Percentiles rank a stretch among this genome's conserved stretches.
These are phyloP conservation scores for Zaprionus africanus DNA, from an alignment of 1,140 invertebrate genomes.

Conservation along the genomic window DNA sequence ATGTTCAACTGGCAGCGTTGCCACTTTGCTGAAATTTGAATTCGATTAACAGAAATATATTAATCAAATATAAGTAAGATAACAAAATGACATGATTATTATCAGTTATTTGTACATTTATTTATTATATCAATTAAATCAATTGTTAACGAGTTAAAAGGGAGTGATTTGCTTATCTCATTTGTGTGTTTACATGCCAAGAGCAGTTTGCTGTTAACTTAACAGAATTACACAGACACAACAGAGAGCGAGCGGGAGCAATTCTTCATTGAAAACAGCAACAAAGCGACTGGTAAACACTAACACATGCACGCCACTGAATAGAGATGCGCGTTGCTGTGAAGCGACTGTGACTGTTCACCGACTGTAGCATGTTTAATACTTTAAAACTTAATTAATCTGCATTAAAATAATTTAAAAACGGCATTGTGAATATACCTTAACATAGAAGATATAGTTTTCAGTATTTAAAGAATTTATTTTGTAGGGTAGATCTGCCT, in stretches of 20 bases:
- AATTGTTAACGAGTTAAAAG: neutral
- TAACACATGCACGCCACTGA: constrained; percentile 13
- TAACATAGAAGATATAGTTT: neutral
- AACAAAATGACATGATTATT: neutral
- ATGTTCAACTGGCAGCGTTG: constrained; percentile 32
- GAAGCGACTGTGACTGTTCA: constrained; percentile 14
- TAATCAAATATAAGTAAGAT: neutral
- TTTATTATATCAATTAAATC: neutral
- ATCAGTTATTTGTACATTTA: neutral
- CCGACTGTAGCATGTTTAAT: neutral
- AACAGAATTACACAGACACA: constrained; percentile 34
- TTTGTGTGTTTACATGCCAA: constrained; percentile 14
- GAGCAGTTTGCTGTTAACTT: constrained; percentile 35
- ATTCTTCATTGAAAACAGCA: constrained; percentile 34
- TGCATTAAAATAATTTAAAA: no score
- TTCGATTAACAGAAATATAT: neutral
- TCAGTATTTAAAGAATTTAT: neutral
- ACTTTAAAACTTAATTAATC: neutral
- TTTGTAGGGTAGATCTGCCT: neutral
- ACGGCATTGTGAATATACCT: no score
- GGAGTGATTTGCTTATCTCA: neutral
- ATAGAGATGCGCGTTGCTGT: constrained; percentile 18
- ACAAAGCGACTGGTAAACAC: constrained; percentile 50
- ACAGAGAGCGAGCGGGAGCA: constrained; percentile 24
- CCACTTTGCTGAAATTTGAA: constrained; percentile 14